Evolutionary conservation across 2,797 vertebrate genomes (phyloP), one percentile per base, ranked within the genome.

Genomic region (Holocentrus rufus): DNA sequence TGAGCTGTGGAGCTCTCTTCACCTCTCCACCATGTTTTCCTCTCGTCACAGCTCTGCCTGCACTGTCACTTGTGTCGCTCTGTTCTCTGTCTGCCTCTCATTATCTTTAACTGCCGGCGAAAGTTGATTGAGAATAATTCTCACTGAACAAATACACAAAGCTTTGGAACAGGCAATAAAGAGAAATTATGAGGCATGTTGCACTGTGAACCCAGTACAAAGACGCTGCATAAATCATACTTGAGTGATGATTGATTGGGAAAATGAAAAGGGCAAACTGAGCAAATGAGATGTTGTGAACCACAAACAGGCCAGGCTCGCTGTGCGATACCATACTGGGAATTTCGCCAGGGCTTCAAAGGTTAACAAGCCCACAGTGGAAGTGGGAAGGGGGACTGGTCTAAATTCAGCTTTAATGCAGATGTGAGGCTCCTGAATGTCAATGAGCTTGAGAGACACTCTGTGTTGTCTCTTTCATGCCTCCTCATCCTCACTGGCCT

Each of bases 331-430:
- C 74, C 69, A 70, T 62, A 27, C 22, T 14, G 1, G 42, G 34
- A 47, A 30, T 69, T 73, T 75, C 20, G 47, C 70, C 76, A 67
- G 66, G 81, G 65, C 52, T 58, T 76, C 42, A 83, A 77, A 85
- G 76, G 86, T 86, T 86, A 87, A 86, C 78, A 76, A 67, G 73
- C 81, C 78, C 80, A 68, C 71, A 80, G 72, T 65, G 61, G 42
- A 52, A 83, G 76, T 14, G 44, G 74, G 70, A 64, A 59, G 31
- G 34, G 54, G 65, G 80, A 73, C 31, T 66, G 72, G 72, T 75
- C 75, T 52, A n/a, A 82, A 46, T 75, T 81, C 69, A 62, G 79
- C 79, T 87, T 82, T 83, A 80, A 88, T 82, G 76, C 62, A 75
- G 67, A 71, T 55, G 36, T 25, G 52, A 82, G 77, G 52, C 69